Base-by-base conservation (phyloP, 2,797 vertebrate genomes). In the Chelidonichthys spinosus region DNA sequence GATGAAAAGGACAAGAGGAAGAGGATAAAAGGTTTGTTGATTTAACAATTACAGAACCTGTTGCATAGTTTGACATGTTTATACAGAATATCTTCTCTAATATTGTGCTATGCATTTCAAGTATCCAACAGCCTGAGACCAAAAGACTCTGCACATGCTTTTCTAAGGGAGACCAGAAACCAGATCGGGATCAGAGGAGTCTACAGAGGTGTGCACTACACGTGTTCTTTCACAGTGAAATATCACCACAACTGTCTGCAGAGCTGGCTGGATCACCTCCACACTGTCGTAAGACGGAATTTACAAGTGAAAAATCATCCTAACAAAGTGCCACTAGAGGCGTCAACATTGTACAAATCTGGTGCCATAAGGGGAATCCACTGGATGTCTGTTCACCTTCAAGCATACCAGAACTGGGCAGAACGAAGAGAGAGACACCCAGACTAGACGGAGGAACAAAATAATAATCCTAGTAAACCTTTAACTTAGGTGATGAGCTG, bases 61-160 rank as follows among this genome's bases (percentile, higher is more conserved):
- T 83, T 89, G 85, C 87, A 89, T 86, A 89, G 87, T 71, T n/a
- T 52, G 10, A 52, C 18, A 52, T 32, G 50, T 25, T 52, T 11
- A 32, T 81, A 75, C 37, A 44, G n/a, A 76, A 54, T 0, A 50
- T 0, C 18, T 32, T 54, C 46, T 72, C 7, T 74, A 43, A 67
- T 67, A 36, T 13, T 74, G 52, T 76, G 63, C 74, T 55, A 32
- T 74, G 50, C 4, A 2, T 55, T 59, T 50, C 14, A 4, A 43
- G 14, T 18, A 40, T 67, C 37, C 37, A n/a, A 47, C 44, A n/a
- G 44, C 44, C 15, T 3, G 18, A 50, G 9, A 11, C n/a, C 47
- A 50, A 18, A 18, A 4, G 4, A 50, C n/a, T 8, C n/a, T 10
- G 47, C 14, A 15, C 4, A 17, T 50, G 47, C 8, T 9, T n/a